Evolutionary conservation across 2,888 invertebrate genomes (phyloP).

Genomic region (Timandra comae): DNA sequence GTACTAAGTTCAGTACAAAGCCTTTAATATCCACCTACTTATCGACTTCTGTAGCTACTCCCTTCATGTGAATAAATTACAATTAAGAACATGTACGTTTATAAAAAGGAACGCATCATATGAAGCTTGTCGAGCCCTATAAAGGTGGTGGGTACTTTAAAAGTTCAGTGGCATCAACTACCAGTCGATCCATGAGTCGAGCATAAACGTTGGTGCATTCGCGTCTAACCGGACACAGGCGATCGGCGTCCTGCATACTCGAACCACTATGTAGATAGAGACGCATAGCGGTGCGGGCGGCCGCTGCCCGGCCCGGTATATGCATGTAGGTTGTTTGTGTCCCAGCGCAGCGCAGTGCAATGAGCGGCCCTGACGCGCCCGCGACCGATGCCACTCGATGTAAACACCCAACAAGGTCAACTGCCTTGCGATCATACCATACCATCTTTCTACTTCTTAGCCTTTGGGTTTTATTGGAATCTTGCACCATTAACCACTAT

Average conservation of each 20-base stretch:
- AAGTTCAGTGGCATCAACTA: slow-evolving; percentile 61
- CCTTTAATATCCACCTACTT: too few relatives aligned
- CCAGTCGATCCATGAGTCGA: slow-evolving; percentile 29
- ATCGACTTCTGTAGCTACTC: too few relatives aligned
- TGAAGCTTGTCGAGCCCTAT: too few relatives aligned
- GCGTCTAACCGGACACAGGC: slow-evolving; percentile 58
- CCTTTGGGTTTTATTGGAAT: slow-evolving; percentile 26
- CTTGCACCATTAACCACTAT: slow-evolving; percentile 6
- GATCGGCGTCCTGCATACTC: slow-evolving; percentile 63
- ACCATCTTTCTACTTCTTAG: slow-evolving; percentile 35
- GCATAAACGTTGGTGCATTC: slow-evolving; percentile 9
- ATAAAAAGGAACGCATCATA: too few relatives aligned
- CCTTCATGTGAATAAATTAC: too few relatives aligned
- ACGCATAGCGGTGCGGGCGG: slow-evolving; percentile 25
- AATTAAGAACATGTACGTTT: too few relatives aligned
- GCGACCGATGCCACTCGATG: slow-evolving; percentile 53
- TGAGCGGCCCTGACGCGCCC: slow-evolving; percentile 63
- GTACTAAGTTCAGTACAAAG: too few relatives aligned
- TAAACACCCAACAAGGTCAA: slow-evolving; percentile 70
- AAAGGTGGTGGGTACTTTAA: too few relatives aligned
- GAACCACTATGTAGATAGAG: slow-evolving; percentile 49
- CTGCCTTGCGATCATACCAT: slow-evolving; percentile 40
- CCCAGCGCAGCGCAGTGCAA: slow-evolving; percentile 50
- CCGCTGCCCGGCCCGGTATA: slow-evolving; percentile 30
- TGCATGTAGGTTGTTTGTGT: slow-evolving; percentile 66